A percentile compares a stretch with the other conserved stretches of the same genome.
These are phyloP conservation scores for Ceyx margarethae DNA, from an alignment of 2,113 vertebrate species.

Conservation along the genomic window DNA sequence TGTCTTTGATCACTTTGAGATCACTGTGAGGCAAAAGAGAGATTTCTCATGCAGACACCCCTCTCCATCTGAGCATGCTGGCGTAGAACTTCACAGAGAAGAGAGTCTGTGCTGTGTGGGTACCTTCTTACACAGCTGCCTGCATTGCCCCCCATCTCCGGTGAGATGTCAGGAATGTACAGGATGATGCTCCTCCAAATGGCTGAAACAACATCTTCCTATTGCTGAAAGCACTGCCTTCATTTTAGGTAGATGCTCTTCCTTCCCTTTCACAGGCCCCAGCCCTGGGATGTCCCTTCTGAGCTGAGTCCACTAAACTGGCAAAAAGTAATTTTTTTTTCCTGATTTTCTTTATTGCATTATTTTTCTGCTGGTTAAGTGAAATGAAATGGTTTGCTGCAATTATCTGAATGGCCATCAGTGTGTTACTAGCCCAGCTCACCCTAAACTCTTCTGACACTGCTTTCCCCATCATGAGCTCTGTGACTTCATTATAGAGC, in stretches of 20 bases:
- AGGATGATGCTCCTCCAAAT: neutral
- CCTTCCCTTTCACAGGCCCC: neutral
- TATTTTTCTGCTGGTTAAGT: neutral
- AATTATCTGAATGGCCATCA: neutral
- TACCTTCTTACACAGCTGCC: neutral
- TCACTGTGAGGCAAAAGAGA: neutral
- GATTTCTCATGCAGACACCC: neutral
- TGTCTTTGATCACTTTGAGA: neutral
- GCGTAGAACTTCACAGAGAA: neutral
- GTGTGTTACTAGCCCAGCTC: neutral
- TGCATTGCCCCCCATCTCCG: neutral
- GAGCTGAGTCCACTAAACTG: neutral
- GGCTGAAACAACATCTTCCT: neutral
- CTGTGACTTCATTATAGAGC: neutral
- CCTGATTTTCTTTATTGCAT: neutral
- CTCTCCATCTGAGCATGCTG: neutral
- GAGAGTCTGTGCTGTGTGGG: neutral
- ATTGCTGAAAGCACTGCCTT: fast-evolving
- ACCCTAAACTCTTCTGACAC: neutral
- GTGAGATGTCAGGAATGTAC: neutral
- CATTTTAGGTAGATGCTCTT: neutral
- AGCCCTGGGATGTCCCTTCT: neutral
- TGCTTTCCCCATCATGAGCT: neutral
- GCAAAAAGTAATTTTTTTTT: neutral
- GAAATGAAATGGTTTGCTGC: neutral